Evolutionary conservation across 1,140 invertebrate species (phyloP).

Genomic region (Macrosteles quadrilineatus): DNA sequence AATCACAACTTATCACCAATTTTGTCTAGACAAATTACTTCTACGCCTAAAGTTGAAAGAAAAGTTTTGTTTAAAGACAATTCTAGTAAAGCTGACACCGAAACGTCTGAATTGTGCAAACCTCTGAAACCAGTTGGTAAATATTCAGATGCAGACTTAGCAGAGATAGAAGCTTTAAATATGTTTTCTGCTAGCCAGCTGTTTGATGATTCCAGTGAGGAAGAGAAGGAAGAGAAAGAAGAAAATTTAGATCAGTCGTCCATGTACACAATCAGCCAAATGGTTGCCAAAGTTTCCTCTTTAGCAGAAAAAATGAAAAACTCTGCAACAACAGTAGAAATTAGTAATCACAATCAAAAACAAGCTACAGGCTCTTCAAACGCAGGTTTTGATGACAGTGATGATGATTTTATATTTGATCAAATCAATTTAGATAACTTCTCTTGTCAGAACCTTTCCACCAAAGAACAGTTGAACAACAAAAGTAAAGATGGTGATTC

Average conservation of each 20-base stretch:
- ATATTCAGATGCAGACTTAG: neutral
- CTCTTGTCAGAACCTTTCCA: too few species aligned
- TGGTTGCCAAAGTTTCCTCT: conserved; percentile 9
- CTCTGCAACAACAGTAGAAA: too few species aligned
- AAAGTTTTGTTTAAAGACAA: conserved; percentile 14
- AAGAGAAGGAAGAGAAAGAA: neutral
- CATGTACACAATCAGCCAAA: conserved; percentile 27
- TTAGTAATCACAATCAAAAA: neutral
- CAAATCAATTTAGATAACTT: conserved; percentile 8
- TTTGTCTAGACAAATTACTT: neutral
- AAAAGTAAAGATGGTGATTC: too few species aligned
- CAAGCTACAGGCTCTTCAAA: neutral
- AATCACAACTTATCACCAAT: neutral
- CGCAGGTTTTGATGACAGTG: neutral
- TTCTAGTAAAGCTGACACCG: neutral
- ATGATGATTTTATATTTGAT: conserved; percentile 8
- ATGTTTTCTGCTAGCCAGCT: conserved; percentile 3
- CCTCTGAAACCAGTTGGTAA: neutral
- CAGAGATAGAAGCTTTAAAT: neutral
- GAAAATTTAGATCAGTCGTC: neutral
- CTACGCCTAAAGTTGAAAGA: neutral
- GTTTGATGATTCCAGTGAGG: conserved; percentile 23
- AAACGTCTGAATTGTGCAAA: neutral
- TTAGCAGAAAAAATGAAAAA: neutral
- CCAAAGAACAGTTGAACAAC: too few species aligned